phyloP scores from a whole-genome alignment of 2,888 invertebrate species.

The Limnephilus marmoratus region DNA sequence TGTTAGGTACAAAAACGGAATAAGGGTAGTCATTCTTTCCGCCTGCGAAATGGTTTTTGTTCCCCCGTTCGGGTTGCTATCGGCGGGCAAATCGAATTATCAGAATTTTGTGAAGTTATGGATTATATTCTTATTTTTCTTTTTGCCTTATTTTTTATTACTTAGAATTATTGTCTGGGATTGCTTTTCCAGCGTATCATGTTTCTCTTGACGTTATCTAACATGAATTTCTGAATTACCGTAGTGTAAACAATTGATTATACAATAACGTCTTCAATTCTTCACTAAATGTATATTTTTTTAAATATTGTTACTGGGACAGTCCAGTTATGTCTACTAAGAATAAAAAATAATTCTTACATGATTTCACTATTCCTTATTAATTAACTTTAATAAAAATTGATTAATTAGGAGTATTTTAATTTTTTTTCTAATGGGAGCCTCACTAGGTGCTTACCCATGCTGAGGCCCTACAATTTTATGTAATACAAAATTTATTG shows the following conservation, averaged over 20 bases:
- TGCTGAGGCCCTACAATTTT: no score
- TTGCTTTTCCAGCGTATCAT: background rate
- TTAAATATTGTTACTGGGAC: no score
- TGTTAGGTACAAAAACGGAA: background rate
- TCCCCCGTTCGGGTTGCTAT: background rate
- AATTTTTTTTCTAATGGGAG: no score
- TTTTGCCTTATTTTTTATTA: background rate
- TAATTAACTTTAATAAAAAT: no score
- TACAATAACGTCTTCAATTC: no score
- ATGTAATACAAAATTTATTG: no score
- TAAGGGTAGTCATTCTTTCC: background rate
- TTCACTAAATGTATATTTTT: no score
- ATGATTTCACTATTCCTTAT: no score
- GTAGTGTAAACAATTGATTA: background rate
- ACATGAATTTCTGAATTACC: background rate
- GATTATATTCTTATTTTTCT: background rate
- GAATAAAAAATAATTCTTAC: no score
- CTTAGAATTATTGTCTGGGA: background rate
- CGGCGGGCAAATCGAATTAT: conserved; percentile 9
- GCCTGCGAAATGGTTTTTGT: background rate
- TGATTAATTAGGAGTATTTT: no score
- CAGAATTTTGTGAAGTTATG: background rate
- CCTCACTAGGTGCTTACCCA: no score
- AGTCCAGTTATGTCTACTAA: no score
- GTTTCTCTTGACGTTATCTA: background rate